phyloP scores from a whole-genome alignment of 2,113 vertebrate species.

The Syrrhaptes paradoxus region DNA sequence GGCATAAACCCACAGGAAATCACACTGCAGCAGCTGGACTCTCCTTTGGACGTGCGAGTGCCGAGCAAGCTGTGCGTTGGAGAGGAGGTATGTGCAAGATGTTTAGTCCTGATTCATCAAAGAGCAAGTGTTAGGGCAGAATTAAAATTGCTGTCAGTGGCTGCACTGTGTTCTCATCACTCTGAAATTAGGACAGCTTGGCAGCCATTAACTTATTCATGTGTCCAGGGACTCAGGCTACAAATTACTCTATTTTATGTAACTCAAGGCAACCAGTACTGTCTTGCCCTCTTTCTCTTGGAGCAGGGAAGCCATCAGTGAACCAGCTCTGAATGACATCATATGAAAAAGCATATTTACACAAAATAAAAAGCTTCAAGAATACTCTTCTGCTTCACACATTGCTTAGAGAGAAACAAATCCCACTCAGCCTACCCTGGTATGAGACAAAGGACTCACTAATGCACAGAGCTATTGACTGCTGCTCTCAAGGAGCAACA shows the following conservation, averaged over 20 bases:
- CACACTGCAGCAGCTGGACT: accelerated
- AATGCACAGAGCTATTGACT: neutral
- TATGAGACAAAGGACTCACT: neutral
- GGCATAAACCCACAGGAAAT: neutral
- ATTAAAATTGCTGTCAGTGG: neutral
- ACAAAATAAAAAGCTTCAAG: neutral
- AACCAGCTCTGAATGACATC: neutral
- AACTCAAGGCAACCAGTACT: neutral
- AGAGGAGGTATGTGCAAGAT: neutral
- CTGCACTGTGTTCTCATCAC: neutral
- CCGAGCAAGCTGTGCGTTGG: neutral
- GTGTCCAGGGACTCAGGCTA: neutral
- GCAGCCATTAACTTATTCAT: neutral
- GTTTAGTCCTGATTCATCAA: neutral
- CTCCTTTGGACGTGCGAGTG: neutral
- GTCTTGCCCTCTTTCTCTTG: neutral
- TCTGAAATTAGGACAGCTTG: neutral
- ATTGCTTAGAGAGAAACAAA: neutral
- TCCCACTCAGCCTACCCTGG: neutral
- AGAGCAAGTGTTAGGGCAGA: neutral
- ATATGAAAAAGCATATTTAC: neutral
- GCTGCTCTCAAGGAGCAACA: neutral
- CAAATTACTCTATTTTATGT: neutral
- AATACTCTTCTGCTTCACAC: neutral
- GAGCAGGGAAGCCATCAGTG: neutral